These are phyloP conservation scores for Yasuhikotakia modesta DNA, from an alignment of 2,797 vertebrate species.

Conservation along the genomic window DNA sequence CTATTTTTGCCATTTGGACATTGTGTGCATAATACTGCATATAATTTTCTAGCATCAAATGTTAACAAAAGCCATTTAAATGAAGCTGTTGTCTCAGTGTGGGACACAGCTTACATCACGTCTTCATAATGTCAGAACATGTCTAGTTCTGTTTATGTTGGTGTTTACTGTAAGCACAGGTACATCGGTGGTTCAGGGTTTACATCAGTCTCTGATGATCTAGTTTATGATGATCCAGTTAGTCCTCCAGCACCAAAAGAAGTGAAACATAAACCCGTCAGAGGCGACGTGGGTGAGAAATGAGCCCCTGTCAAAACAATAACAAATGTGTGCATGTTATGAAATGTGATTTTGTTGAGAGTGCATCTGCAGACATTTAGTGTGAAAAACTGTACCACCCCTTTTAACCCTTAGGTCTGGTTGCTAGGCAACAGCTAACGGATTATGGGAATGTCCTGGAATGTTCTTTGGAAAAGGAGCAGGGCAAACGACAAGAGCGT, in stretches of 20 bases:
- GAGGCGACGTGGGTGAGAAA: no score
- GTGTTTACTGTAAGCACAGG: neutral
- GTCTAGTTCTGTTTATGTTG: neutral
- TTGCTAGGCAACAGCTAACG: conserved; percentile 79
- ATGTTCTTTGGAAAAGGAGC: conserved; percentile 44
- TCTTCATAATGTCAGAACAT: no score
- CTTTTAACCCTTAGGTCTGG: conserved; percentile 68
- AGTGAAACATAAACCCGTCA: neutral
- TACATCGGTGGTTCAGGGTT: neutral
- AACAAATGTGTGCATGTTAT: conserved; percentile 1
- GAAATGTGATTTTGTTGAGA: neutral
- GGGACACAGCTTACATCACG: no score
- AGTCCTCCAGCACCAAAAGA: neutral
- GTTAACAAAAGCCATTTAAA: no score
- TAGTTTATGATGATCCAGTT: neutral
- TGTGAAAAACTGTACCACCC: conserved; percentile 48
- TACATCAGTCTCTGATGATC: neutral
- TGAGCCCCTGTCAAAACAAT: neutral
- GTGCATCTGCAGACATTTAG: conserved; percentile 50
- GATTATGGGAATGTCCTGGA: conserved; percentile 72
- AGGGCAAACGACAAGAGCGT: neutral
- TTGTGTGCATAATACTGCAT: neutral
- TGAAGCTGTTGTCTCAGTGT: no score
- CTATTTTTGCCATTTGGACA: neutral
- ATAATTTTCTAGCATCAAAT: no score